Conservation (phyloP, 2,888 invertebrate species). For the Stenolophus ochropezus region DNA sequence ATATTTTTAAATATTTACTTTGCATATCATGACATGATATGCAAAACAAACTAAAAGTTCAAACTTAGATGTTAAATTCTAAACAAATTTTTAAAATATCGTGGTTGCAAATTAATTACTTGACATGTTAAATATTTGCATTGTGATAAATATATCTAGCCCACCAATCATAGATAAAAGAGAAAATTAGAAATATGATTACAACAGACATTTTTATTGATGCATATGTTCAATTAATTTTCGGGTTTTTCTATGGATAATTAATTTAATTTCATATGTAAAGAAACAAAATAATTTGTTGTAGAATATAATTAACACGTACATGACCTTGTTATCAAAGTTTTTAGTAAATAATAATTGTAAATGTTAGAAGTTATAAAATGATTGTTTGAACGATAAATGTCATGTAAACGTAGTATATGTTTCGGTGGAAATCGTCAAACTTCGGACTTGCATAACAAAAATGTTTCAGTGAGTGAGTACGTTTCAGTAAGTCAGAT, state of each 20-base stretch:
- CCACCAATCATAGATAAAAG: conserved; percentile 19
- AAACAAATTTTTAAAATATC: neutral
- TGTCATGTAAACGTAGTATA: conserved; percentile 46
- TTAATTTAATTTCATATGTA: conserved; percentile 2
- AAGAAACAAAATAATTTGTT: neutral
- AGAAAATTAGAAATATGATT: conserved; percentile 20
- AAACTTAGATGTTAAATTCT: neutral
- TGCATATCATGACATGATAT: neutral
- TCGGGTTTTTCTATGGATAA: neutral
- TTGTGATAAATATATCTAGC: conserved; percentile 37
- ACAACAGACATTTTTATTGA: conserved; percentile 7
- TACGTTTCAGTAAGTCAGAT: conserved; percentile 46
- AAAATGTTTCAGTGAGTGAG: conserved; percentile 29
- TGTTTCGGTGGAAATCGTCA: conserved; percentile 17
- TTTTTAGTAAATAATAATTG: conserved; percentile 23
- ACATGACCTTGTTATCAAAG: conserved; percentile 2
- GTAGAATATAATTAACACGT: conserved; percentile 19
- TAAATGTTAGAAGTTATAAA: conserved; percentile 10
- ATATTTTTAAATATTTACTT: conserved; percentile 26
- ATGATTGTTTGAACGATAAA: neutral
- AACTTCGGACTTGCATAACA: conserved; percentile 55
- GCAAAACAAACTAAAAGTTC: neutral
- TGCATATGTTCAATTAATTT: neutral
- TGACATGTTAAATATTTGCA: conserved; percentile 42
- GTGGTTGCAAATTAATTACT: conserved; percentile 46